Evolutionary conservation across 2,888 invertebrate species (phyloP).

Genomic region (Allolobophora icterica): DNA sequence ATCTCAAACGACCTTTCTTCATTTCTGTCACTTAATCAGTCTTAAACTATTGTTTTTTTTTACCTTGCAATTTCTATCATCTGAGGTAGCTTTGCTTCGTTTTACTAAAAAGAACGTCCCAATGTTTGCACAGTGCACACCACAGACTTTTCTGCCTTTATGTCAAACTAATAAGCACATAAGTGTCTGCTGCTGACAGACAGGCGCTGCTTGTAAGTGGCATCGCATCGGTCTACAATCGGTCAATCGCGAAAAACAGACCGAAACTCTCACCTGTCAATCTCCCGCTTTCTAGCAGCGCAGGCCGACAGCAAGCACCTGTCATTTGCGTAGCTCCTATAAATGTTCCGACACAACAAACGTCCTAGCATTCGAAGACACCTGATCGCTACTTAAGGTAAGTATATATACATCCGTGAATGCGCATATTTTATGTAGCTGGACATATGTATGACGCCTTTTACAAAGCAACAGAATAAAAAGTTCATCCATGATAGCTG

Average conservation of each 20-base stretch:
- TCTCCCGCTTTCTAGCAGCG: not conserved
- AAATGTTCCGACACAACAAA: not conserved
- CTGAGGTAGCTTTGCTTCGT: too few species aligned
- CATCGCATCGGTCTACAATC: not conserved
- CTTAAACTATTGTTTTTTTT: too few species aligned
- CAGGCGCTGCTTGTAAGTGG: not conserved
- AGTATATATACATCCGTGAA: not conserved
- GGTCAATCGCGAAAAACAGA: not conserved
- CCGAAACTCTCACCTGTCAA: not conserved
- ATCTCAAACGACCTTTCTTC: too few species aligned
- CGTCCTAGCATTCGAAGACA: not conserved
- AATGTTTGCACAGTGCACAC: too few species aligned
- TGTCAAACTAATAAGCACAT: too few species aligned
- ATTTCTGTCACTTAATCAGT: too few species aligned
- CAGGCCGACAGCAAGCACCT: not conserved
- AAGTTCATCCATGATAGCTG: too few species aligned
- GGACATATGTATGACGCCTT: too few species aligned
- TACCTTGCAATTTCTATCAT: too few species aligned
- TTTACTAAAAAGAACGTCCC: too few species aligned
- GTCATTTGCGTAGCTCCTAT: not conserved
- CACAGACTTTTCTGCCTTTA: too few species aligned
- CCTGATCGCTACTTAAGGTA: not conserved
- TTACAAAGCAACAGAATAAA: too few species aligned
- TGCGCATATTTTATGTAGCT: not conserved
- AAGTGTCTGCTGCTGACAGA: not conserved